A percentile compares a stretch with the other conserved stretches of the same genome.
Evolutionary conservation across 2,888 invertebrate species (phyloP).

Genomic region (Chorisops tibialis): DNA sequence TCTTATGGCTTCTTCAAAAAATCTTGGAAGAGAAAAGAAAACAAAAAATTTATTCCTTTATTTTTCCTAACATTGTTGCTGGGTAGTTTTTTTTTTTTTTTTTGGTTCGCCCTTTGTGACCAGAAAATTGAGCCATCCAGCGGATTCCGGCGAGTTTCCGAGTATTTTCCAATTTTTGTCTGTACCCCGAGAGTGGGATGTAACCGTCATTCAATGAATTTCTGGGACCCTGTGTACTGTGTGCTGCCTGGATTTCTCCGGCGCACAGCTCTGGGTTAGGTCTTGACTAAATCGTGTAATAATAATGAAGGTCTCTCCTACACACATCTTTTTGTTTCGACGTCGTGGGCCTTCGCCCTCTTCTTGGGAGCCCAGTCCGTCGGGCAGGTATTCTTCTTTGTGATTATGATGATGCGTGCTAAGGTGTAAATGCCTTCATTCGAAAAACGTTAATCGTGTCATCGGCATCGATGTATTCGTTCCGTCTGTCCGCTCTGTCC

Average conservation of each 20-base stretch:
- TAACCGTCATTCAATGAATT: constrained; percentile 16
- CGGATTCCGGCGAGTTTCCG: background rate
- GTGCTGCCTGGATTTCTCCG: background rate
- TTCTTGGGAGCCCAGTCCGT: background rate
- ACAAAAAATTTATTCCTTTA: background rate
- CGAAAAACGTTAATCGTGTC: constrained; percentile 22
- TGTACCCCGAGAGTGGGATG: constrained; percentile 9
- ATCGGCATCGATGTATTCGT: constrained; percentile 18
- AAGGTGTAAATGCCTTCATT: constrained; percentile 26
- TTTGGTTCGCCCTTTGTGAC: no score
- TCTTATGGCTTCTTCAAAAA: constrained; percentile 21
- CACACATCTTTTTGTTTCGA: no score
- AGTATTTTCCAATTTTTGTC: background rate
- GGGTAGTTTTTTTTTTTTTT: no score
- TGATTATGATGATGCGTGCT: constrained; percentile 25
- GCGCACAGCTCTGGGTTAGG: background rate
- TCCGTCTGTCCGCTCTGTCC: background rate
- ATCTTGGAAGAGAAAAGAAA: constrained; percentile 6
- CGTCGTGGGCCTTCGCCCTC: no score
- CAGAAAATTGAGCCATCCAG: no score
- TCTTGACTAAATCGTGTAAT: no score
- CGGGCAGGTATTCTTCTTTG: background rate
- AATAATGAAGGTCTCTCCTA: no score
- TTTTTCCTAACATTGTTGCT: constrained; percentile 1
- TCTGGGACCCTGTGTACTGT: background rate